Conservation (phyloP, 1,140 invertebrate species). For the Pachypsylla venusta region DNA sequence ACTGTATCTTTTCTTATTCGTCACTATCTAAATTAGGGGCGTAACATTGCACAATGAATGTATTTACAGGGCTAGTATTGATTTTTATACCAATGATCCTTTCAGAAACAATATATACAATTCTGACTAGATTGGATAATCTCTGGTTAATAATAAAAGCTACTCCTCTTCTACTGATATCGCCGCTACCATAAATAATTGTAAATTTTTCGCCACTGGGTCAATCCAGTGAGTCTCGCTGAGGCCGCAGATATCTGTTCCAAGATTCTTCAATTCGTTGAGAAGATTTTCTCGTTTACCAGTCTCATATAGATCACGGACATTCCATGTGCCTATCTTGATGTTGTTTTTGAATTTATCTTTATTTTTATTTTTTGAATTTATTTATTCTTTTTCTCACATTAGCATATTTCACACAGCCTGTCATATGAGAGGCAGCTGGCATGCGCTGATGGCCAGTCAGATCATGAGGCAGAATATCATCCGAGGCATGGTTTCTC, state of each 20-base stretch:
- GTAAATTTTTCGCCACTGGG: neutral
- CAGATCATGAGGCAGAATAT: neutral
- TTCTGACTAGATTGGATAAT: neutral
- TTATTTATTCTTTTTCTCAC: neutral
- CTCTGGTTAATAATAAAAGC: neutral
- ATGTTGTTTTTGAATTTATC: neutral
- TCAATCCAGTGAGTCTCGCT: conserved; percentile 15
- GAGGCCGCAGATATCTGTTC: neutral
- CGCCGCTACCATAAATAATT: neutral
- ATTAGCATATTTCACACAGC: neutral
- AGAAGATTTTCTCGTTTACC: neutral
- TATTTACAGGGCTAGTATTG: conserved; percentile 3
- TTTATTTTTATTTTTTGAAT: no score
- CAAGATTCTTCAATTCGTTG: neutral
- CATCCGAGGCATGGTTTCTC: neutral
- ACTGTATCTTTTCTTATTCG: conserved; percentile 9
- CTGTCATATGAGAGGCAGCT: neutral
- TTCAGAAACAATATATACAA: neutral
- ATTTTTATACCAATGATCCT: conserved; percentile 11
- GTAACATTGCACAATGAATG: conserved; percentile 12
- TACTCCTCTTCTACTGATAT: neutral
- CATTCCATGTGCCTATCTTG: neutral
- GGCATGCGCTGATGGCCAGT: neutral
- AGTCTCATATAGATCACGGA: neutral
- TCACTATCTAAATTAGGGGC: conserved; percentile 7